Evolutionary conservation across 2,797 vertebrate species (phyloP).

Genomic region (Kryptopterus vitreolus): DNA sequence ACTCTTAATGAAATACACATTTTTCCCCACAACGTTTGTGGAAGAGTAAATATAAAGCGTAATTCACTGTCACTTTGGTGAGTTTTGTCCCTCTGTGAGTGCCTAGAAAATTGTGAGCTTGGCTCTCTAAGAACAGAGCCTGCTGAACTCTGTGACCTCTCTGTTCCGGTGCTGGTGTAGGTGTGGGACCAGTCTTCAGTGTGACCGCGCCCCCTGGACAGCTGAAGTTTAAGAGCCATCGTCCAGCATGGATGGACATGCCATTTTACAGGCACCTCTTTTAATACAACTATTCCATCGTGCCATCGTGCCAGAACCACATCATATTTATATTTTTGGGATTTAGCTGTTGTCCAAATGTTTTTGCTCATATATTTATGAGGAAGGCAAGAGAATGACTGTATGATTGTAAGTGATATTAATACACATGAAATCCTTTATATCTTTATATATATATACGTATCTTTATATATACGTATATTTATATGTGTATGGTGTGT

Average conservation of each 20-base stretch:
- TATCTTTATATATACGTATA: too few relatives aligned
- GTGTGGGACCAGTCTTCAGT: constrained; percentile 99
- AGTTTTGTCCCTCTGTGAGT: constrained; percentile 26
- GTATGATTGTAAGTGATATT: constrained; percentile 24
- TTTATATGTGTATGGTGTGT: too few relatives aligned
- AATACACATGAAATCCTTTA: constrained; percentile 25
- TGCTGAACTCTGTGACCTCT: constrained; percentile 52
- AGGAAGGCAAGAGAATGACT: constrained; percentile 21
- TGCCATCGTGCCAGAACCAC: constrained; percentile 47
- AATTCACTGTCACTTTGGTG: constrained; percentile 25
- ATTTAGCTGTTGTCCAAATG: constrained; percentile 39
- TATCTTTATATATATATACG: too few relatives aligned
- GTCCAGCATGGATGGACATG: constrained; percentile 49
- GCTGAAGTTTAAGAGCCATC: constrained; percentile 54
- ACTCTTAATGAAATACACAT: neutral
- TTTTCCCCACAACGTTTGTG: too few relatives aligned
- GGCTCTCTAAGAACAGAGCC: constrained; percentile 32
- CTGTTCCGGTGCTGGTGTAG: constrained; percentile 69
- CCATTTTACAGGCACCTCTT: constrained; percentile 51
- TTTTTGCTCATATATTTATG: constrained; percentile 44
- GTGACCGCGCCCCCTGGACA: constrained; percentile 70
- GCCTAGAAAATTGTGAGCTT: constrained; percentile 38
- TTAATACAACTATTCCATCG: constrained; percentile 34
- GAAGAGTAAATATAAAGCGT: constrained; percentile 13
- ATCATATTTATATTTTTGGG: constrained; percentile 24